Evolutionary conservation across 2,797 vertebrate species (phyloP).

Genomic region (Spinibarbus caldwelli): DNA sequence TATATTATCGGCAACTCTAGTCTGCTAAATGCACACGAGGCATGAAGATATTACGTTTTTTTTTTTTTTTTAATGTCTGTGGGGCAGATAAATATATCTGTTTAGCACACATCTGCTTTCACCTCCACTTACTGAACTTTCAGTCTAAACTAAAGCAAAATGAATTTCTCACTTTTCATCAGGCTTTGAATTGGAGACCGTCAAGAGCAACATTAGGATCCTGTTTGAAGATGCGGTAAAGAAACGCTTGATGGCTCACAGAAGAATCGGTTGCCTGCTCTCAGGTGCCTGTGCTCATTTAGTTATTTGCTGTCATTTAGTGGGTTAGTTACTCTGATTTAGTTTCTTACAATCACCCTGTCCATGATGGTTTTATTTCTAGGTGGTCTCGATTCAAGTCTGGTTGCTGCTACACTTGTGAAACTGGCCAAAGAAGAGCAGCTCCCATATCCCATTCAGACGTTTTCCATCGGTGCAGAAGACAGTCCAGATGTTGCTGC

Average conservation of each 20-base stretch:
- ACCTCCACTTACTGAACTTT: neutral
- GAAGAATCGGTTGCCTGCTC: conserved; percentile 93
- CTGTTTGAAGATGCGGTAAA: conserved; percentile 89
- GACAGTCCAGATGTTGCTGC: conserved; percentile 90
- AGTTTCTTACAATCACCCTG: neutral
- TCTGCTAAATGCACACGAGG: no score
- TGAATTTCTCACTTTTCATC: neutral
- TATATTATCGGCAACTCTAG: no score
- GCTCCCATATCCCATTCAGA: conserved; percentile 86
- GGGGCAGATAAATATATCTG: no score
- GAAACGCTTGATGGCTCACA: conserved; percentile 93
- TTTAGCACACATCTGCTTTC: neutral
- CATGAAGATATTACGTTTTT: no score
- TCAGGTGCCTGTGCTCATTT: conserved; percentile 78
- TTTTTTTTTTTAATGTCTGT: no score
- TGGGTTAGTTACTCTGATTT: neutral
- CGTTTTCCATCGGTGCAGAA: conserved; percentile 91
- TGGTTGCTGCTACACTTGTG: conserved; percentile 88
- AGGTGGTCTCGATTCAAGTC: conserved; percentile 96
- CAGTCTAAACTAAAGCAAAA: neutral
- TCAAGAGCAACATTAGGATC: conserved; percentile 87
- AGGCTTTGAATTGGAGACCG: conserved; percentile 85
- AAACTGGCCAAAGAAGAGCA: conserved; percentile 86
- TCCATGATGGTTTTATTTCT: neutral
- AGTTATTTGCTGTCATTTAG: neutral